Evolutionary conservation across 2,888 invertebrate species (phyloP).

Genomic region (Liopterus haemorrhoidalis): DNA sequence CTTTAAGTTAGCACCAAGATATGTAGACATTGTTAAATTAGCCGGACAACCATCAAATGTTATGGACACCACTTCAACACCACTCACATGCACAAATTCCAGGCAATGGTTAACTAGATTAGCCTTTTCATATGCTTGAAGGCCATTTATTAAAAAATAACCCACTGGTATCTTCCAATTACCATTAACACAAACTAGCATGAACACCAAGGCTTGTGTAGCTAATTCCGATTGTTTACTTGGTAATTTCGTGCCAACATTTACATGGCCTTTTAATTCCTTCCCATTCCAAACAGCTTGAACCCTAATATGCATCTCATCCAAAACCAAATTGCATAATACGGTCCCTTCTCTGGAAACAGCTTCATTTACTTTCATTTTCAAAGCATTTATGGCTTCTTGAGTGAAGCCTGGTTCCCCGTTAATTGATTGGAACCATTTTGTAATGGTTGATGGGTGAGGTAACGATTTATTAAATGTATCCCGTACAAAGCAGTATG

Average conservation of each 20-base stretch:
- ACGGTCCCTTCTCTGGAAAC: conserved; percentile 13
- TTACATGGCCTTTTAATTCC: conserved; percentile 22
- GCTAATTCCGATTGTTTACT: conserved; percentile 14
- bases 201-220: conserved; percentile 33
- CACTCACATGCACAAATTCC: conserved; percentile 10
- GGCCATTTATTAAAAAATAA: conserved; percentile 34
- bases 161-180: conserved; percentile 38
- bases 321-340: conserved; percentile 29
- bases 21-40: conserved; percentile 16
- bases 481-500: conserved; percentile 19
- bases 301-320: conserved; percentile 32
- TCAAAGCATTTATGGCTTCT: conserved; percentile 30
- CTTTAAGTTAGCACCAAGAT: conserved; percentile 18
- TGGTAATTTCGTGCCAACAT: conserved; percentile 20
- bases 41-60: conserved; percentile 23
- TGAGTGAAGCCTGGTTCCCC: conserved; percentile 29
- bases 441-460: conserved; percentile 24
- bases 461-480: conserved; percentile 21
- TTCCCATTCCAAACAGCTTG: conserved; percentile 27
- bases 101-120: conserved; percentile 9
- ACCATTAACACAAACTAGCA: conserved; percentile 33
- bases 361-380: conserved; percentile 15
- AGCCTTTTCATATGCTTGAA: conserved; percentile 30
- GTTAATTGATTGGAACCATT: conserved; percentile 29
- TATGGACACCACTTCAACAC: conserved; percentile 12